Evolutionary conservation across 2,888 invertebrate genomes (phyloP), one percentile per base, ranked within the genome.

Genomic region (Macrosoma leucophasiata): DNA sequence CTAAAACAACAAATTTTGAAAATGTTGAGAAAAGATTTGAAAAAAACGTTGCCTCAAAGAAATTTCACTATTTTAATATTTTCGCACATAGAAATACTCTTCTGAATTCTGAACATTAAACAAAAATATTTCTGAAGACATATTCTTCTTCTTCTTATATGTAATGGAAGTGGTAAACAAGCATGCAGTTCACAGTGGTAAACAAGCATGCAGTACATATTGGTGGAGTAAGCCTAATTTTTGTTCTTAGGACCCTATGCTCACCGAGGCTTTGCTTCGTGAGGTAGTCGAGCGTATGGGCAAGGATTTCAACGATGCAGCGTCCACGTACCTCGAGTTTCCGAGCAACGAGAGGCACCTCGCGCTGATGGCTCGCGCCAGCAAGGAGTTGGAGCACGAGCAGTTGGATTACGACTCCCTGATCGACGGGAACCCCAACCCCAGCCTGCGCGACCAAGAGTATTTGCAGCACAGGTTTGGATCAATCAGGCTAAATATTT

Each of bases 401-500:
- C 86, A 87, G 63, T 67, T 90, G 46, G 93, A 93, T 63, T 94
- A 93, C 62, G 93, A 93, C 44, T 86, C 88, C 11, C 68, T 91
- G 12, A 86, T 90, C 41, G 89, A 89, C 24, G 84, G 87, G 17
- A 91, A 89, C 66, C 88, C 90, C 9, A 90, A 89, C 72, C 93
- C 94, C 3, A 93, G 92, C 48, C 85, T 94, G 41, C 87, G 96
- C 13, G 96, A 96, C 70, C 93, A 93, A 56, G 96, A 96, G 62
- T 95, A 92, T 61, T 62, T 96, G 52, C 92, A 93, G 61, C 96
- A 96, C 70, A 94, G 91, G 84, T 84, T n/a, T n/a, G n/a, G n/a
- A n/a, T n/a, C n/a, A n/a, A n/a, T n/a, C n/a, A n/a, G n/a, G n/a
- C n/a, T n/a, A n/a, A n/a, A n/a, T n/a, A n/a, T n/a, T n/a, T n/a